Evolutionary conservation across 1,140 invertebrate genomes (phyloP).

Genomic region (Wiebesia pumilae): DNA sequence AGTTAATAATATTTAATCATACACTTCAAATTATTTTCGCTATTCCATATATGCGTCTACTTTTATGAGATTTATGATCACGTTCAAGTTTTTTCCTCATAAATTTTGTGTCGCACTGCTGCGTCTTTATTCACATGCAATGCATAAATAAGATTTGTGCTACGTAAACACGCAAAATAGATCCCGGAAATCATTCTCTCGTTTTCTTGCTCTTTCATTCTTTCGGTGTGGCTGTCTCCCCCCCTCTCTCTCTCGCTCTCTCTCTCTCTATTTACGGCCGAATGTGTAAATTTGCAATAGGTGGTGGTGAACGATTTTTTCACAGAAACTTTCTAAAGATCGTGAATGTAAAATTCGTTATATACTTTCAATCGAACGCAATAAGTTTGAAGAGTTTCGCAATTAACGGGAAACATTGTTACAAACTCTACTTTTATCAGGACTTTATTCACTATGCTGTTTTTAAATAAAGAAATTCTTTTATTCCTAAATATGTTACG

Average conservation of each 20-base stretch:
- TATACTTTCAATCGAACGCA: slow-evolving; percentile 28
- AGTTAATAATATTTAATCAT: slow-evolving; percentile 45
- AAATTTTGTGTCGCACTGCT: slow-evolving; percentile 18
- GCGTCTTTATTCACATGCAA: slow-evolving; percentile 26
- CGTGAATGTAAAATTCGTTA: slow-evolving; percentile 40
- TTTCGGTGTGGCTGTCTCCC: background rate
- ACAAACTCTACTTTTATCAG: background rate
- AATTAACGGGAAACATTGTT: slow-evolving; percentile 39
- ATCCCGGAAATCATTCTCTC: slow-evolving; percentile 11
- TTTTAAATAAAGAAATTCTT: slow-evolving; percentile 16
- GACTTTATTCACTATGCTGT: background rate
- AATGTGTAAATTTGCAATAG: slow-evolving; percentile 17
- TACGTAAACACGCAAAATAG: slow-evolving; percentile 30
- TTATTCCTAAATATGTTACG: background rate
- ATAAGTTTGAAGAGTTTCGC: slow-evolving; percentile 17
- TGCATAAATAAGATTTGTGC: slow-evolving; percentile 24
- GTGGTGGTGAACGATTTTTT: background rate
- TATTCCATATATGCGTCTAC: background rate
- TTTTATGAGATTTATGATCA: slow-evolving; percentile 29
- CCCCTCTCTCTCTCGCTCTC: background rate
- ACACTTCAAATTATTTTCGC: slow-evolving; percentile 24
- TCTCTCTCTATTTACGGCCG: background rate
- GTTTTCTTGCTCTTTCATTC: background rate
- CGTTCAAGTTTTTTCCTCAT: slow-evolving; percentile 16
- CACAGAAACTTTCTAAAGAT: background rate